Base-by-base conservation (phyloP, 2,888 invertebrate genomes). In the Isoperla grammatica region DNA sequence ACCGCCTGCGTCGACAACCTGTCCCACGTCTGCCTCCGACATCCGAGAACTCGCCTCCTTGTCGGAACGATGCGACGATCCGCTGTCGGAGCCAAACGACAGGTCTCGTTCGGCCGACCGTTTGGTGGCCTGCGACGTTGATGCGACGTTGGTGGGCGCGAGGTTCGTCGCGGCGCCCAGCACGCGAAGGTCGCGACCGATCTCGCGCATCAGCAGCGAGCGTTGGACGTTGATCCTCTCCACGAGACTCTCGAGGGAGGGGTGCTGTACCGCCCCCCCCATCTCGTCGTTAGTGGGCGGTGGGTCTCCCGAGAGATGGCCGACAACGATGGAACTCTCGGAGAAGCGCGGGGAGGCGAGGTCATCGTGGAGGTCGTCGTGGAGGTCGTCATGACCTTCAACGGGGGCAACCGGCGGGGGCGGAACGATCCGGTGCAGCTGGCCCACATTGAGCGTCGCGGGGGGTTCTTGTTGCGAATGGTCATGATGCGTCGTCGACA, bases 151-250 rank as follows among this genome's bases (percentile, higher is more conserved):
- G 35, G 9, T 12, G 22, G 48, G 4, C 22, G 22, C 22, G 4
- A n/a, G n/a, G 17, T 13, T 6, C 9, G 22, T 15, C 13, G 13
- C 9, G 15, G 29, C 23, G 6, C 23, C 49, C 29, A 50, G 13
- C 13, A 50, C 49, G 4, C 29, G 29, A 6, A 29, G 8, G 49
- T 50, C 35, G 8, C 13, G 49, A 5, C 49, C 49, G 22, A 50
- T 29, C 29, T 76, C 76, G 35, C 70, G 68, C 8, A 73, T 23
- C 13, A 76, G 66, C 59, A 74, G 69, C 22, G 72, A 69, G 57
- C 73, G 73, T 64, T 76, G 75, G 15, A 67, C 58, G 57, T 73
- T 72, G 20, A 77, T 68, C 42, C 69, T 70, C 42, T 69, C 69
- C 22, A 77, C 61, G 50, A 76, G 66, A 13, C 69, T 67, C 57